phyloP scores from a whole-genome alignment of 2,113 vertebrate species.

The Cyanocitta stelleri region DNA sequence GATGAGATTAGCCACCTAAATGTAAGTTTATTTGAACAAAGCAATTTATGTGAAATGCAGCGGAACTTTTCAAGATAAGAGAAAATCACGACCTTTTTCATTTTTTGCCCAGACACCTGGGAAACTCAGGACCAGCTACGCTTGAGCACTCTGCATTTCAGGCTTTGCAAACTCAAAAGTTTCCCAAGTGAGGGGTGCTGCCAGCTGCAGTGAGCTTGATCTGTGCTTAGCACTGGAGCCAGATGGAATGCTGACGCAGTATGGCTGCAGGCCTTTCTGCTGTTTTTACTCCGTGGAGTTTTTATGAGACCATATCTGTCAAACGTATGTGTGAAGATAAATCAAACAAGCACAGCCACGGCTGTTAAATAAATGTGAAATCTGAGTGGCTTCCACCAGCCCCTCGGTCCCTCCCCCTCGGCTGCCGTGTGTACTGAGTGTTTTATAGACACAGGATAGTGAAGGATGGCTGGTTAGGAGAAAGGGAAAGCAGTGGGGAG shows the following conservation, averaged over 20 bases:
- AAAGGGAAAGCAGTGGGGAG: background rate
- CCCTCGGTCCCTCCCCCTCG: background rate
- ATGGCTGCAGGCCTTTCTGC: constrained; percentile 55
- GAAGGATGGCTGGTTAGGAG: background rate
- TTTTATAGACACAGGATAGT: constrained; percentile 2
- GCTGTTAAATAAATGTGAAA: constrained; percentile 56
- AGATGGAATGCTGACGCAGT: background rate
- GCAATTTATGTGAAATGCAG: background rate
- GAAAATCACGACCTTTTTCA: background rate
- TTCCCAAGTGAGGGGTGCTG: background rate
- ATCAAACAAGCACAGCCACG: constrained; percentile 54
- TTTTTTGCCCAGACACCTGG: background rate
- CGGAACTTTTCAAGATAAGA: background rate
- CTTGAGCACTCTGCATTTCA: background rate
- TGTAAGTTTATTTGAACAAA: background rate
- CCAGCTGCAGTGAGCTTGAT: background rate
- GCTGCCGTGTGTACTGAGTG: background rate
- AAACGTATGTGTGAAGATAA: constrained; percentile 58
- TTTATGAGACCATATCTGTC: constrained; percentile 71
- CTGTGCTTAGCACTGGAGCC: background rate
- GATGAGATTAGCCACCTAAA: background rate
- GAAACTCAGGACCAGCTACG: background rate
- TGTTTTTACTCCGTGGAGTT: constrained; percentile 60
- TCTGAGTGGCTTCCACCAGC: constrained; percentile 49
- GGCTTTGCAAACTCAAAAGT: background rate